Percentiles rank a stretch among this genome's conserved stretches.
Evolutionary conservation across 64 coral and sea anemone species (phyloP).

Genomic region (Stichodactyla mertensii): DNA sequence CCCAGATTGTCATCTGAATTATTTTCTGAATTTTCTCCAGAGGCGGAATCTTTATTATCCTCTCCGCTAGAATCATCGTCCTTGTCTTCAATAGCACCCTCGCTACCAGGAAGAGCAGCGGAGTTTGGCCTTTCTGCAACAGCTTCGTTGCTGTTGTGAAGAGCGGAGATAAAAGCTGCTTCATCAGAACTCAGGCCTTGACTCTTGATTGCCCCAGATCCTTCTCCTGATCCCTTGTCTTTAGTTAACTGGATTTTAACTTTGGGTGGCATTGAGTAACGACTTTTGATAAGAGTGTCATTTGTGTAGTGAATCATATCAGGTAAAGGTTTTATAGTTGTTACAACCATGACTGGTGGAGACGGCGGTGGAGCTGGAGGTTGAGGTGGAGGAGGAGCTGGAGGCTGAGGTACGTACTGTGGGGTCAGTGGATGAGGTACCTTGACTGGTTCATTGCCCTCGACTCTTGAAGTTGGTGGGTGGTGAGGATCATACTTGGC

Average conservation of each 20-base stretch:
- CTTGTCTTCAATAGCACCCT: slow-evolving; percentile 27
- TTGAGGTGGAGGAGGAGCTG: neutral
- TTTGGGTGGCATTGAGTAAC: neutral
- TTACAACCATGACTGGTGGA: slow-evolving; percentile 12
- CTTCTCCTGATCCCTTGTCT: slow-evolving; percentile 23
- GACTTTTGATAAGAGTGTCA: neutral
- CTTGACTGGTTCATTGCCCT: neutral
- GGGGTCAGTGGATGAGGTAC: slow-evolving; percentile 27
- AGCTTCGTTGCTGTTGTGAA: slow-evolving; percentile 34
- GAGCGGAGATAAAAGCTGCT: slow-evolving; percentile 73
- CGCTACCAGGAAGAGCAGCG: slow-evolving; percentile 43
- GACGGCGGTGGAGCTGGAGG: neutral
- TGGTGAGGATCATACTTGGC: neutral
- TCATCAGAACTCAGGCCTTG: slow-evolving; percentile 60
- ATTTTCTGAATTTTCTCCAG: slow-evolving; percentile 19
- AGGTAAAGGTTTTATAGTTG: slow-evolving; percentile 9
- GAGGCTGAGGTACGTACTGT: neutral
- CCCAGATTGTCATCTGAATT: neutral
- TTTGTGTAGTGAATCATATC: neutral
- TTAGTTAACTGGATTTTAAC: neutral
- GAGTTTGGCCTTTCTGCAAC: neutral
- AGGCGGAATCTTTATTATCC: neutral
- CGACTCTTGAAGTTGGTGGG: neutral
- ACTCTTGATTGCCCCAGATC: neutral
- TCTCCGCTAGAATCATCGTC: neutral